These are phyloP conservation scores for Symphodus melops DNA, from an alignment of 2,113 vertebrate species.

Conservation along the genomic window DNA sequence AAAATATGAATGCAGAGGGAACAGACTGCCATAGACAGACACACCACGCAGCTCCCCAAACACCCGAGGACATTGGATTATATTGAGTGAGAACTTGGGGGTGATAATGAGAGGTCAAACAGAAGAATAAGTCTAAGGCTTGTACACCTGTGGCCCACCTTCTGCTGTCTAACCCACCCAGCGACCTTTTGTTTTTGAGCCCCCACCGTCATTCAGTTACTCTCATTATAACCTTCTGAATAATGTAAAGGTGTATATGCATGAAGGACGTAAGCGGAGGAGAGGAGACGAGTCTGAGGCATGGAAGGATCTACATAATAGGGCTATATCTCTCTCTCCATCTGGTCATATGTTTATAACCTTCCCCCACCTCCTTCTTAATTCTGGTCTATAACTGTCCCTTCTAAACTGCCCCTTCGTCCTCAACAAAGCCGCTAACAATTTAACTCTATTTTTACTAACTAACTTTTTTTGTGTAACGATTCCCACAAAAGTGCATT, in stretches of 20 bases:
- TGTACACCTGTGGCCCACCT: constrained; percentile 82
- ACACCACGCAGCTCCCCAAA: constrained; percentile 47
- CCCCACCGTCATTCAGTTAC: constrained; percentile 53
- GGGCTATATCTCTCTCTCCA: constrained; percentile 77
- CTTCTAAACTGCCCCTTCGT: constrained; percentile 19
- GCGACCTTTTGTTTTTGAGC: constrained; percentile 26
- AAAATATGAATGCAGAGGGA: constrained; percentile 68
- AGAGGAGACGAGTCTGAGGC: constrained; percentile 53
- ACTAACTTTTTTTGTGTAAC: background rate
- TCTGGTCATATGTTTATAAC: constrained; percentile 75
- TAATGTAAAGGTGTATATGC: constrained; percentile 82
- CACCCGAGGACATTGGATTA: constrained; percentile 58
- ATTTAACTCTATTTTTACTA: background rate
- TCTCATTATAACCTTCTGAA: constrained; percentile 80
- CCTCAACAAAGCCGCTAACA: constrained; percentile 18
- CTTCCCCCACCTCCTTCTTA: constrained; percentile 63
- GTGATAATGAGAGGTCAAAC: constrained; percentile 78
- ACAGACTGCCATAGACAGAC: constrained; percentile 63
- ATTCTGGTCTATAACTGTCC: constrained; percentile 50
- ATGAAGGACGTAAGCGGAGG: constrained; percentile 39
- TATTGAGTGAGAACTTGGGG: constrained; percentile 69
- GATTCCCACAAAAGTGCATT: background rate
- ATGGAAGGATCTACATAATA: constrained; percentile 76
- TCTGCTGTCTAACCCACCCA: constrained; percentile 67
- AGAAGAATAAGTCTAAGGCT: constrained; percentile 74